Conservation (phyloP, 1,140 invertebrate genomes). For the Gerris buenoi region DNA sequence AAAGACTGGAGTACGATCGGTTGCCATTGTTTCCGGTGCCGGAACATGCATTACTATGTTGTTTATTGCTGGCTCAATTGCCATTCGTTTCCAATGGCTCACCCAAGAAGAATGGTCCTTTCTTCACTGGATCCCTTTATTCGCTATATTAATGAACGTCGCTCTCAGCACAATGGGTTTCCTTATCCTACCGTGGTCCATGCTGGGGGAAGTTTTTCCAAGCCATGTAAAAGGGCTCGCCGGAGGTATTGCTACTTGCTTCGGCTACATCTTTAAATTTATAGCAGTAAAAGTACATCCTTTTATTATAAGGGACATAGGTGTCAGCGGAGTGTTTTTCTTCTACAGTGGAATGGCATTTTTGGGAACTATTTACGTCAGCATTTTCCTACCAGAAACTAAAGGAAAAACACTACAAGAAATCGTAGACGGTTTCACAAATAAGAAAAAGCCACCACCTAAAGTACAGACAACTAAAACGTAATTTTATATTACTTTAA, state of each 20-base stretch:
- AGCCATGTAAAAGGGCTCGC: slow-evolving; percentile 38
- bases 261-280: slow-evolving; percentile 56
- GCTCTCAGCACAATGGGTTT: slow-evolving; percentile 38
- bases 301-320: slow-evolving; percentile 36
- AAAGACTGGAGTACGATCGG: slow-evolving; percentile 34
- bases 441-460: slow-evolving; percentile 9
- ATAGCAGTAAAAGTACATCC: slow-evolving; percentile 57
- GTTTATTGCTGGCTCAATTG: slow-evolving; percentile 33
- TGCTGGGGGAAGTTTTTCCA: slow-evolving; percentile 36
- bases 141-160: slow-evolving; percentile 35
- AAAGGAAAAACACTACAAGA: slow-evolving; percentile 57
- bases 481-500: neutral
- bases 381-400: slow-evolving; percentile 60
- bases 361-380: slow-evolving; percentile 49
- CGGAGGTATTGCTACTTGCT: slow-evolving; percentile 44
- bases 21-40: slow-evolving; percentile 36
- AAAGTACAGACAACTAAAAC: no score
- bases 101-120: slow-evolving; percentile 7
- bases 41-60: slow-evolving; percentile 40
- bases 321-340: slow-evolving; percentile 46
- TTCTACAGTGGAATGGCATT: slow-evolving; percentile 51
- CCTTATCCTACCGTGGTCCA: slow-evolving; percentile 45
- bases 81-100: neutral
- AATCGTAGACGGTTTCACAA: slow-evolving; percentile 32
- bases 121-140: slow-evolving; percentile 33